phyloP scores from a whole-genome alignment of 2,113 vertebrate species.

The Protobothrops mucrosquamatus region DNA sequence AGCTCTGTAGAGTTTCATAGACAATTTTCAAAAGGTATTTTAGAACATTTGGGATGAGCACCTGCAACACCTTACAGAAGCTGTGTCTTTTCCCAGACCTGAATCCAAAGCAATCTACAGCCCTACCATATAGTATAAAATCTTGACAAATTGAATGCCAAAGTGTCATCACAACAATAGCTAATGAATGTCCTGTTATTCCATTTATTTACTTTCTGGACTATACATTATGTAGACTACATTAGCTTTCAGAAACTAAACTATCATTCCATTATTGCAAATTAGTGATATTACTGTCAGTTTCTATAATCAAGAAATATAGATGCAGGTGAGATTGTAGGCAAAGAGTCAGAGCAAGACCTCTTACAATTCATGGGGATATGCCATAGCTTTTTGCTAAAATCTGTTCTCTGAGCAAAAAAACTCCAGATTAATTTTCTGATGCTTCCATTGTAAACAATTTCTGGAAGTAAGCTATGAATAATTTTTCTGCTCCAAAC shows the following conservation, averaged over 20 bases:
- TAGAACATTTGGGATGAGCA: neutral
- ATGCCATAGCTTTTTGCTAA: neutral
- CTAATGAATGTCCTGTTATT: rapidly evolving
- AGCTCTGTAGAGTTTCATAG: neutral
- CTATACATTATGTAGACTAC: rapidly evolving
- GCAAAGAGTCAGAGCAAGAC: neutral
- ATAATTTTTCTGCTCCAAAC: neutral
- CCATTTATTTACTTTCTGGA: rapidly evolving
- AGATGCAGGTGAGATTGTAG: neutral
- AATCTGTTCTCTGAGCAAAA: neutral
- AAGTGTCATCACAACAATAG: rapidly evolving
- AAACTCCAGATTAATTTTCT: neutral
- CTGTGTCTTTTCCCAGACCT: neutral
- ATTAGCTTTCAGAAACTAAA: neutral
- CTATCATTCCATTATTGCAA: neutral
- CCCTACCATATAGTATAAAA: neutral
- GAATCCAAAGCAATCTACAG: neutral
- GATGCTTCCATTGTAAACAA: neutral
- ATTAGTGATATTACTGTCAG: neutral
- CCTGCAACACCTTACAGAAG: neutral
- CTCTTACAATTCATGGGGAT: neutral
- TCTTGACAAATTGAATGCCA: rapidly evolving
- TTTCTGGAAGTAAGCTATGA: neutral
- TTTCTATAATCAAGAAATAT: neutral
- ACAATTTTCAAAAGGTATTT: neutral